Evolutionary conservation across 1,140 invertebrate species (phyloP).

Genomic region (Prorops nasuta): DNA sequence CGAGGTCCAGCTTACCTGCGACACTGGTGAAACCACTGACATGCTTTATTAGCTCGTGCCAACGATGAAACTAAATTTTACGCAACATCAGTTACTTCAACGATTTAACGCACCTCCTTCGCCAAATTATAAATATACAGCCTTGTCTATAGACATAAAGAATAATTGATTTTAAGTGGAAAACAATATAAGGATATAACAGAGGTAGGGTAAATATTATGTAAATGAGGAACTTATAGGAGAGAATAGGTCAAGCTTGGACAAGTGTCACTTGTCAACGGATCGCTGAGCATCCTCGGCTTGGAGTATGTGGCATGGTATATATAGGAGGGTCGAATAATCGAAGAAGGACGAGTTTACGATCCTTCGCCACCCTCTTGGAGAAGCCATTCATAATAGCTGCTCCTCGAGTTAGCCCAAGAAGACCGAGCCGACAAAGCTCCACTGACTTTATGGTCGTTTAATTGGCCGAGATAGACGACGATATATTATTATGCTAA

Average conservation of each 20-base stretch:
- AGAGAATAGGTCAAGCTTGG: no score
- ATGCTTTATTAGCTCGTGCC: conserved; percentile 3
- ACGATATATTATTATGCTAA: conserved; percentile 45
- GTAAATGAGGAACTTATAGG: not conserved
- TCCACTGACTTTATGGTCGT: conserved; percentile 38
- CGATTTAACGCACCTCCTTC: no score
- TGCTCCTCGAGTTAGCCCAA: conserved; percentile 35
- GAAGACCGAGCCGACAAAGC: conserved; percentile 34
- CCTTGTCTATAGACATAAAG: no score
- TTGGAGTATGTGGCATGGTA: not conserved
- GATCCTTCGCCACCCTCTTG: conserved; percentile 33
- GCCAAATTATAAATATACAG: no score
- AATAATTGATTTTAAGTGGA: no score
- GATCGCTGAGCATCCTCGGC: not conserved
- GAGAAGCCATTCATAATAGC: conserved; percentile 44
- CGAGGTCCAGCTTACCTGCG: not conserved
- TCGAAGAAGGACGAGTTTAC: conserved; percentile 40
- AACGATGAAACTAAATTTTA: conserved; percentile 1
- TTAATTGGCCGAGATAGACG: conserved; percentile 44
- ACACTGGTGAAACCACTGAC: conserved; percentile 11
- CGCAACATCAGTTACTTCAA: conserved; percentile 11
- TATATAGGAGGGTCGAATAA: not conserved
- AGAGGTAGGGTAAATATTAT: not conserved
- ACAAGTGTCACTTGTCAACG: no score
- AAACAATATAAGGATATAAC: not conserved